phyloP scores from a whole-genome alignment of 2,888 invertebrate species.

The Ichneumoninae sp. region DNA sequence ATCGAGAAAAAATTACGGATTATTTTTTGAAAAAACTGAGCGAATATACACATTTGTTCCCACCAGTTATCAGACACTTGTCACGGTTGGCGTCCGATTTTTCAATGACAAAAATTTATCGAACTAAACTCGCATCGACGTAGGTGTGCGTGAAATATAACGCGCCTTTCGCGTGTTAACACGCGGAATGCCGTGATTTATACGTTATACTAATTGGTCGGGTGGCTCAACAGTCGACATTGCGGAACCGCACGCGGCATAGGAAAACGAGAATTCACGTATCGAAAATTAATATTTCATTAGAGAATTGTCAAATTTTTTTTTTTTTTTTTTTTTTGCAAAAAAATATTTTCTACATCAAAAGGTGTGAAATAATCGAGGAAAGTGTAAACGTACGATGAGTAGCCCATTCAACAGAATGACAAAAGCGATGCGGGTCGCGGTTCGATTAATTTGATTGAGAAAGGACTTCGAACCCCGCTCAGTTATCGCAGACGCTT shows the following conservation, averaged over 20 bases:
- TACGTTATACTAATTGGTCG: constrained; percentile 44
- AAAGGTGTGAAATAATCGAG: not conserved
- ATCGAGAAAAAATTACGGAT: no score
- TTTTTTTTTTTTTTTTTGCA: not conserved
- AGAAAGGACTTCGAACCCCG: not conserved
- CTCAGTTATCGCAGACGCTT: not conserved
- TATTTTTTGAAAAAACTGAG: no score
- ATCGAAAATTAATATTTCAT: no score
- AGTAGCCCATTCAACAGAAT: not conserved
- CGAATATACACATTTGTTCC: not conserved
- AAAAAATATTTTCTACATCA: not conserved
- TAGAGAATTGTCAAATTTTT: no score
- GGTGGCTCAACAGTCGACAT: constrained; percentile 5
- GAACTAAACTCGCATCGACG: not conserved
- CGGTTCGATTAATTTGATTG: not conserved
- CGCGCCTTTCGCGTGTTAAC: constrained; percentile 25
- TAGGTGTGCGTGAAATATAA: not conserved
- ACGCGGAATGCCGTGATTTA: constrained; percentile 43
- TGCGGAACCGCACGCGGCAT: not conserved
- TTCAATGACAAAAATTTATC: constrained; percentile 1
- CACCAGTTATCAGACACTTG: not conserved
- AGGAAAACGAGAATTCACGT: no score
- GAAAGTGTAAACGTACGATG: not conserved
- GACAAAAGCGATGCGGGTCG: not conserved
- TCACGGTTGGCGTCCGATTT: not conserved